Evolutionary conservation across 2,888 invertebrate species (phyloP), one percentile per base, ranked within the genome.

Genomic region (Clepsis dumicolana): DNA sequence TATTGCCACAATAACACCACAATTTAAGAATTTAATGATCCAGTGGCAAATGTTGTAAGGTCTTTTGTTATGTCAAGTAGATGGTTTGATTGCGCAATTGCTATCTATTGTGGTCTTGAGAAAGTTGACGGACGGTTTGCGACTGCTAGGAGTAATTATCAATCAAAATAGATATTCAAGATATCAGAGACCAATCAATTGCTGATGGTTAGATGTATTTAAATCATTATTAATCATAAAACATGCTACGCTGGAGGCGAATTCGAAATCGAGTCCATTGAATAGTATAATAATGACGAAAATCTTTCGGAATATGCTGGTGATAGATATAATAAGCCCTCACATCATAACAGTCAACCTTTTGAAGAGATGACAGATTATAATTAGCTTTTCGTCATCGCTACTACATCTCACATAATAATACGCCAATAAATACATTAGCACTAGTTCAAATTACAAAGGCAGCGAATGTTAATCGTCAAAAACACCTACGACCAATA

Each of bases 401-500:
- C 16, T 4, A n/a, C 21, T 7, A 24, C 24, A 41, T 38, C 10
- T 56, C 21, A 56, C 53, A 14, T n/a, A 54, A 14, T n/a, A 54
- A 79, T 78, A 72, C 60, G 65, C 64, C 79, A 73, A 83, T 85
- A 83, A 80, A 85, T 71, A 81, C 73, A 81, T 86, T 83, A 83
- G 73, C 80, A 75, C 75, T 64, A 74, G 73, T 69, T 75, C 72
- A 71, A 65, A 72, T 71, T 77, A 83, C 83, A 82, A 78, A 80
- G 78, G 80, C 75, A 78, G 76, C 75, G 75, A 77, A 77, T 52
- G 52, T 60, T 66, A 60, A 66, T 77, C 80, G 73, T 75, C 80
- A 72, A 81, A 80, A 78, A 83, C 88, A 86, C 87, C 86, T 83
- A 85, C 81, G 71, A 69, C 71, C 76, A 77, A 83, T 86, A 85